Conservation (phyloP, 2,113 vertebrate species). For the Apaloderma vittatum region DNA sequence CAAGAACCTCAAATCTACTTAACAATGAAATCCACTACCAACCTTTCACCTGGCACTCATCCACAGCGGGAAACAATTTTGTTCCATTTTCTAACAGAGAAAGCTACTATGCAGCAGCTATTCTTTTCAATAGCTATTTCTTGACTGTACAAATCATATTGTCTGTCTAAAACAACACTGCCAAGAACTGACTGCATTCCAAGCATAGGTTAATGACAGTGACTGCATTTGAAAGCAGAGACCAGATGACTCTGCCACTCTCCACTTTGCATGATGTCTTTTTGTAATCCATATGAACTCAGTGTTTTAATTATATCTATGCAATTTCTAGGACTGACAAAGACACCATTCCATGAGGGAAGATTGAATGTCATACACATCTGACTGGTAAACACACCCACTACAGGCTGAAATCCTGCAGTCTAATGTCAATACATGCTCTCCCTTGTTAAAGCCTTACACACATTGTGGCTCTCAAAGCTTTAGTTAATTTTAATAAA, state of each 20-base stretch:
- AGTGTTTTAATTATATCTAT: not conserved
- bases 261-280: not conserved
- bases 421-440: not conserved
- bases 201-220: not conserved
- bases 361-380: not conserved
- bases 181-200: not conserved
- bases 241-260: not conserved
- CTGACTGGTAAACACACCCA: not conserved
- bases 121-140: not conserved
- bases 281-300: not conserved
- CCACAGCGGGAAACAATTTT: not conserved
- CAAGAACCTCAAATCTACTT: not conserved
- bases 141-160: not conserved
- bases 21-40: not conserved
- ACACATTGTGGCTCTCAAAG: not conserved
- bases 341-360: not conserved
- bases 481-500: not conserved
- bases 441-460: not conserved
- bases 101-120: not conserved
- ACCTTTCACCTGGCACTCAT: not conserved
- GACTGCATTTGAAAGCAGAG: not conserved
- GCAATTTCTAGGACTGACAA: not conserved
- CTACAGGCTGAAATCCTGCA: not conserved
- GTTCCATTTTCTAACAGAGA: not conserved
- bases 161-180: not conserved